Evolutionary conservation across 1,140 invertebrate species (phyloP).

Genomic region (Amyelois transitella): DNA sequence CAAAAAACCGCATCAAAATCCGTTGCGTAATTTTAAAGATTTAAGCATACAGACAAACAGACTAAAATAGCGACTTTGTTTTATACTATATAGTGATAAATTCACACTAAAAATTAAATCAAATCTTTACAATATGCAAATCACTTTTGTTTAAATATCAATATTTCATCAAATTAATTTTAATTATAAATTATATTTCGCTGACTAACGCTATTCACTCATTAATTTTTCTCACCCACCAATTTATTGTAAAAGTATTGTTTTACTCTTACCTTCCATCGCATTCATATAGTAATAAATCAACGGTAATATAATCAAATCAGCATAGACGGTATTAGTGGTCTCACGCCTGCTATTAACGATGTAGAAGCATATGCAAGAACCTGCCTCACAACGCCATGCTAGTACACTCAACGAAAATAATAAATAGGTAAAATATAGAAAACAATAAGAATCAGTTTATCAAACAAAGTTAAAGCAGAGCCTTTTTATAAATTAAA

Average conservation of each 20-base stretch:
- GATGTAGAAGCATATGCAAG: conserved; percentile 17
- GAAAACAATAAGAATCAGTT: no score
- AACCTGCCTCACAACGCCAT: conserved; percentile 14
- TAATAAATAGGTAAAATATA: no score
- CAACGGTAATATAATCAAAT: conserved; percentile 18
- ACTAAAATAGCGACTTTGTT: no score
- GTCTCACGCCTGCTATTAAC: conserved; percentile 25
- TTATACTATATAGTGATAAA: no score
- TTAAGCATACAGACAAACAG: no score
- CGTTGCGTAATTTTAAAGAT: no score
- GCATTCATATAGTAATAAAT: conserved; percentile 12
- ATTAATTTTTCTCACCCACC: background rate
- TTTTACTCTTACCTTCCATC: background rate
- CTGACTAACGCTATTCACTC: background rate
- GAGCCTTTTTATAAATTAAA: no score
- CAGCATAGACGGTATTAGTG: conserved; percentile 11
- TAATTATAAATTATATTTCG: background rate
- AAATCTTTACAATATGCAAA: no score
- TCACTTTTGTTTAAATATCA: no score
- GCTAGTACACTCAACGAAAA: background rate
- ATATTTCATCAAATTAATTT: background rate
- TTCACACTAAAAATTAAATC: no score
- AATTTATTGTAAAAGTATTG: background rate
- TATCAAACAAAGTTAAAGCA: no score
- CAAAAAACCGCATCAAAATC: no score